A percentile compares a stretch with the other conserved stretches of the same genome.
Evolutionary conservation across 1,140 invertebrate genomes (phyloP).

Genomic region (Ceratosolen fusciceps): DNA sequence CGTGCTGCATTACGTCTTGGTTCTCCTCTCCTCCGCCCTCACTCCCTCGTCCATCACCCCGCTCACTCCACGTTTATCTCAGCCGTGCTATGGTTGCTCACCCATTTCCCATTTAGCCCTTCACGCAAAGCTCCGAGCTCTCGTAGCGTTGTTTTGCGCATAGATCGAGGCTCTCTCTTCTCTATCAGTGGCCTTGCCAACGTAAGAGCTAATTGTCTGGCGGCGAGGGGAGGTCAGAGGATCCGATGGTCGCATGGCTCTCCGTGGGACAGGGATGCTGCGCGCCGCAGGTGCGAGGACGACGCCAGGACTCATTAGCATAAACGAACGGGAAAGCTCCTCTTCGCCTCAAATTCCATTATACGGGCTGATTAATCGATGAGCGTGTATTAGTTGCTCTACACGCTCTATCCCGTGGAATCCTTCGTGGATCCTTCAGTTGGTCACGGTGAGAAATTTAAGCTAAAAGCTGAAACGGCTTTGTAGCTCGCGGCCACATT

Average conservation of each 20-base stretch:
- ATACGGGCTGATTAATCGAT: constrained; percentile 39
- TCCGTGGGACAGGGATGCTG: background rate
- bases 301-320: constrained; percentile 33
- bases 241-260: too few relatives aligned
- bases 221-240: constrained; percentile 32
- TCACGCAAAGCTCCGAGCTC: background rate
- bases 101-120: too few relatives aligned
- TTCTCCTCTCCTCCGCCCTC: constrained; percentile 4
- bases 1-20: constrained; percentile 58
- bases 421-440: background rate
- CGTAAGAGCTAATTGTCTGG: constrained; percentile 22
- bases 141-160: background rate
- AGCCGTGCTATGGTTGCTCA: too few relatives aligned
- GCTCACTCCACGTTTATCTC: too few relatives aligned
- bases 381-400: background rate
- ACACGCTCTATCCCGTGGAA: background rate
- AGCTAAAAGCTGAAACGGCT: background rate
- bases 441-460: background rate
- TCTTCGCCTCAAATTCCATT: constrained; percentile 1
- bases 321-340: constrained; percentile 14
- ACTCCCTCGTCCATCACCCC: too few relatives aligned
- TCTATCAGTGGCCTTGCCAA: constrained; percentile 3
- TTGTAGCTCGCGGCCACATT: background rate
- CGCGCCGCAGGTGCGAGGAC: background rate
- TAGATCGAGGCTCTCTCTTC: constrained; percentile 5